Conservation (phyloP, 2,888 invertebrate genomes). For the Uloborus plumipes region DNA sequence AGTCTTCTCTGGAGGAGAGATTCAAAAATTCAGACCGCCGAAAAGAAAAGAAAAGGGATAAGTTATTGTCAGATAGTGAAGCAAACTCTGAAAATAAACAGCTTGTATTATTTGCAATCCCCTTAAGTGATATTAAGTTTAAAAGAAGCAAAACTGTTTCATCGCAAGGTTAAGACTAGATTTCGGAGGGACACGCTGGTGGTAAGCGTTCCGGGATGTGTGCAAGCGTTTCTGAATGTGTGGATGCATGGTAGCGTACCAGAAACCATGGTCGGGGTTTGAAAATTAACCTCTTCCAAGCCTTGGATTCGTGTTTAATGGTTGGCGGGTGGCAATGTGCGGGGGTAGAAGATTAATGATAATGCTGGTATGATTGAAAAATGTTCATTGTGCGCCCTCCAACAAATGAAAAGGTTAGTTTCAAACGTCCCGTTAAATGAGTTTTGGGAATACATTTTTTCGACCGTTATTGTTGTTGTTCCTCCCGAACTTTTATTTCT, state of each 20-base stretch:
- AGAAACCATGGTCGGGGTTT: conserved; percentile 12
- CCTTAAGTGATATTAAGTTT: conserved; percentile 34
- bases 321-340: conserved; percentile 40
- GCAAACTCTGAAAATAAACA: conserved; percentile 36
- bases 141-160: conserved; percentile 39
- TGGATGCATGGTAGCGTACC: background rate
- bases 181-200: conserved; percentile 7
- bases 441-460: conserved; percentile 46
- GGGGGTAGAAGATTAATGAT: conserved; percentile 46
- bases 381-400: conserved; percentile 49
- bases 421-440: conserved; percentile 52
- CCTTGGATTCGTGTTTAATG: conserved; percentile 28
- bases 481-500: conserved; percentile 31
- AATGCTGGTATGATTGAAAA: conserved; percentile 59
- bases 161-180: conserved; percentile 23
- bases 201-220: background rate
- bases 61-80: background rate
- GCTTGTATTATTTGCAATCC: conserved; percentile 22
- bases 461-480: conserved; percentile 31
- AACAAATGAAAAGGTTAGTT: conserved; percentile 61
- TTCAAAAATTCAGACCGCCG: no score
- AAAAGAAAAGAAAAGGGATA: no score
- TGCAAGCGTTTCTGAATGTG: conserved; percentile 19
- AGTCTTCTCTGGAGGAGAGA: no score
- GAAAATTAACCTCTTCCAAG: conserved; percentile 48